Base-by-base conservation (phyloP, 2,797 vertebrate species). In the Sylvilagus floridanus region DNA sequence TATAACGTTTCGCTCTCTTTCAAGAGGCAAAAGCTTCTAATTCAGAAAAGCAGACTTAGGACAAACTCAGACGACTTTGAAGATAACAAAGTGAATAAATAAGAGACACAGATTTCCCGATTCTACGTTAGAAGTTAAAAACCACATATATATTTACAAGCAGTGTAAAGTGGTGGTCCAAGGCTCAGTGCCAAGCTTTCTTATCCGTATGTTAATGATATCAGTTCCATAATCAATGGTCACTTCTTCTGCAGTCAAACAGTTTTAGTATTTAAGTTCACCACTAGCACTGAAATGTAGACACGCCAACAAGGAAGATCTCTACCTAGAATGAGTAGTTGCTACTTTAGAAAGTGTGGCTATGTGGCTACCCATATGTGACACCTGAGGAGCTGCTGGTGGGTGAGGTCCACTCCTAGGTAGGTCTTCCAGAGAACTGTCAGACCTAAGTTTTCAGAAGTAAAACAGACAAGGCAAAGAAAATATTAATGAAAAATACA, bases 401-500 rank as follows among this genome's bases (percentile, higher is more conserved):
- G 91, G 88, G 66, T 97, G 94, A 95, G 88, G 95, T 71, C 95
- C 69, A 11, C 73, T 83, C 87, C 88, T 96, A 84, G 54, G 93
- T 22, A 96, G 86, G 65, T 96, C 90, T 96, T 98, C 97, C 96
- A 97, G 95, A 95, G 91, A 96, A 95, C 96, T 97, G 88, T 97
- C 93, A 97, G 97, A 96, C 65, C 96, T 87, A 96, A 95, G 66
- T 92, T 96, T 96, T 95, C 94, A 95, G 76, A 96, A 95, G 89
- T 71, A 95, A 91, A 96, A 94, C 87, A 96, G 94, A 91, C 71
- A 86, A 95, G 62, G 85, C 84, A 96, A 87, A 82, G 92, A 68
- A 97, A 93, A 86, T 50, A 88, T 78, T 97, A 97, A 86, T 4
- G 73, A 79, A 83, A 95, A 90, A 22, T 57, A 84, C 10, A 83